Percentiles rank a stretch among this genome's conserved stretches.
These are phyloP conservation scores for Chrysopilus asiliformis DNA, from an alignment of 2,888 invertebrate species.

Conservation along the genomic window DNA sequence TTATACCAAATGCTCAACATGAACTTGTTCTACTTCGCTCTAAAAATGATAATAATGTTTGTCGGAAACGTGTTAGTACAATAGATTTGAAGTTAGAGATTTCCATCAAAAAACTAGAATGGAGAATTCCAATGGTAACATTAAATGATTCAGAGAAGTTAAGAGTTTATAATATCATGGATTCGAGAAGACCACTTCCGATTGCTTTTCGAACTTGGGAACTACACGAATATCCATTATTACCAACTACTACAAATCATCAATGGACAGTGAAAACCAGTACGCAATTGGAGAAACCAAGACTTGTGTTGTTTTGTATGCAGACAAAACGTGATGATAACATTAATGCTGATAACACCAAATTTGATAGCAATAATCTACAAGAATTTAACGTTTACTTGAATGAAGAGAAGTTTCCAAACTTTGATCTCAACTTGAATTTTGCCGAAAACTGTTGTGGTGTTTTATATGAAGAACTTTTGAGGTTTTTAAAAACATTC, in stretches of 20 bases:
- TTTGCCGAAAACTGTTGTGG: conserved; percentile 19
- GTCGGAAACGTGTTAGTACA: conserved; percentile 8
- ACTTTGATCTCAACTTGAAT: conserved; percentile 23
- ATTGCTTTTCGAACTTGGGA: conserved; percentile 26
- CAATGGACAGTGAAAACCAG: conserved; percentile 26
- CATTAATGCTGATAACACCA: conserved; percentile 14
- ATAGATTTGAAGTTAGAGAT: conserved; percentile 9
- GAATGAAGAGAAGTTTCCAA: conserved; percentile 26
- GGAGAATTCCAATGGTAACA: conserved; percentile 16
- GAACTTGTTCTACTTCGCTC: conserved; percentile 26
- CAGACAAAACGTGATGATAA: conserved; percentile 27
- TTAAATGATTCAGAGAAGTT: conserved; percentile 20
- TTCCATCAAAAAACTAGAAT: conserved; percentile 16
- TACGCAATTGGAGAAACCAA: conserved; percentile 26
- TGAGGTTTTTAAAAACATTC: too few relatives aligned
- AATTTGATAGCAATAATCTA: conserved; percentile 20
- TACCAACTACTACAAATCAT: conserved; percentile 22
- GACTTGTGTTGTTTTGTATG: conserved; percentile 27
- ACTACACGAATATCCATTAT: conserved; percentile 26
- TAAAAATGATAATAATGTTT: conserved; percentile 20
- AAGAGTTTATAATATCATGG: conserved; percentile 11
- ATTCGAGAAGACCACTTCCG: not conserved
- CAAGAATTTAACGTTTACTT: conserved; percentile 26
- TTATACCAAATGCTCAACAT: conserved; percentile 29
- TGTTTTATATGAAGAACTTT: conserved; percentile 18